Base-by-base conservation (phyloP, 2,797 vertebrate species). In the Menidia menidia region DNA sequence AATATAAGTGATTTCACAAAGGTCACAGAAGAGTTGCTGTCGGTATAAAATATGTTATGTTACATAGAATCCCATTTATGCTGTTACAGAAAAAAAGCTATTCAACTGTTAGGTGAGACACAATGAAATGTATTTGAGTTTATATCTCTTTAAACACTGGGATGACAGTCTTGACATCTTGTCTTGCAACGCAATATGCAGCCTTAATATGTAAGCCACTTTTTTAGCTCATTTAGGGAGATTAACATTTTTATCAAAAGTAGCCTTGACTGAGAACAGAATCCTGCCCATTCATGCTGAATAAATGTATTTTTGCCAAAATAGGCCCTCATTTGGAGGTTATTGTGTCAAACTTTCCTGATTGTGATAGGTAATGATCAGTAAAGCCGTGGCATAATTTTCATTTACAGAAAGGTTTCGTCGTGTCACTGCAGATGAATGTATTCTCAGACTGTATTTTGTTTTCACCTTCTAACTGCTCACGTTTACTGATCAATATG, bases 361-460 rank as follows among this genome's bases (percentile, higher is more conserved):
- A 44, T 73, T 73, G 35, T 70, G 68, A 73, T 53, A 80, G 68
- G 39, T 64, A 86, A 77, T 73, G 63, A 57, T 48, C 56, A 51
- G 19, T 64, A 31, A 47, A 62, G 66, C 44, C 16, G 25, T 71
- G 16, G 52, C 10, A 8, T 64, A 30, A 44, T 67, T 65, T 73
- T 78, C 31, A 60, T 69, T 59, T 64, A 73, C 70, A 63, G 45
- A 31, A 64, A n/a, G 59, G 54, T 52, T 53, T 71, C 45, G 51
- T 74, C 62, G 67, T 35, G 74, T 84, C 82, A 81, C 77, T 87
- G 83, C 77, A 73, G 68, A 74, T 91, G 89, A 92, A 92, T 92
- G 92, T 92, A 91, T 77, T 78, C 71, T 86, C 84, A 87, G 85
- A 90, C 90, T 89, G 82, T 91, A 83, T 81, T 68, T 71, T 70